These are phyloP conservation scores for Pteropus alecto DNA, from an alignment of 2,113 vertebrate genomes.

Conservation along the genomic window DNA sequence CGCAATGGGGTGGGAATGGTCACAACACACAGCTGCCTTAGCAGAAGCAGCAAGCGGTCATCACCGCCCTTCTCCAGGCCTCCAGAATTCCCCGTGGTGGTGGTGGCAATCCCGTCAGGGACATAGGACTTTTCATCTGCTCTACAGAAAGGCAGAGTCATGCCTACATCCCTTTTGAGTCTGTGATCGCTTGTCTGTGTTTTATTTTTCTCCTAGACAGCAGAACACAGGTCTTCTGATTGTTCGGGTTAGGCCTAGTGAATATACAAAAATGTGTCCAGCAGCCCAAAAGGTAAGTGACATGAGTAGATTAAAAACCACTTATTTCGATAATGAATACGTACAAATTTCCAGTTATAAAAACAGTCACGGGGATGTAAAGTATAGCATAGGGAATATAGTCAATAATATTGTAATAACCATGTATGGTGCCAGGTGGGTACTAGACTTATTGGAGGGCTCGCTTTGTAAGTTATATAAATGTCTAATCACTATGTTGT, in stretches of 20 bases:
- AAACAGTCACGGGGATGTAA: not conserved
- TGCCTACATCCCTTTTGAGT: not conserved
- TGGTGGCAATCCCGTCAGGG: fast-evolving
- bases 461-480: no score
- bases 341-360: not conserved
- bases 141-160: not conserved
- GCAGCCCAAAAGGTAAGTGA: constrained; percentile 24
- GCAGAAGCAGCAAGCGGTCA: not conserved
- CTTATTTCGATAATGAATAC: not conserved
- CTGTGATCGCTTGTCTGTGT: not conserved
- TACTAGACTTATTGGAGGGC: not conserved
- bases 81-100: not conserved
- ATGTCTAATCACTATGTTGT: not conserved
- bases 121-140: not conserved
- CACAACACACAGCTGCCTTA: not conserved
- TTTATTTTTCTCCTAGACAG: constrained; percentile 49
- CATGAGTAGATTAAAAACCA: not conserved
- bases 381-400: no score
- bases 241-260: constrained; percentile 12
- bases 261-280: not conserved
- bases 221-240: not conserved
- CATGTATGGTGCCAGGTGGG: not conserved
- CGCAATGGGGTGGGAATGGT: not conserved
- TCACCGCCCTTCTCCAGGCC: no score
- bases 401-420: not conserved